phyloP scores from a whole-genome alignment of 2,797 vertebrate species.

The Notoglanidium macrostoma region DNA sequence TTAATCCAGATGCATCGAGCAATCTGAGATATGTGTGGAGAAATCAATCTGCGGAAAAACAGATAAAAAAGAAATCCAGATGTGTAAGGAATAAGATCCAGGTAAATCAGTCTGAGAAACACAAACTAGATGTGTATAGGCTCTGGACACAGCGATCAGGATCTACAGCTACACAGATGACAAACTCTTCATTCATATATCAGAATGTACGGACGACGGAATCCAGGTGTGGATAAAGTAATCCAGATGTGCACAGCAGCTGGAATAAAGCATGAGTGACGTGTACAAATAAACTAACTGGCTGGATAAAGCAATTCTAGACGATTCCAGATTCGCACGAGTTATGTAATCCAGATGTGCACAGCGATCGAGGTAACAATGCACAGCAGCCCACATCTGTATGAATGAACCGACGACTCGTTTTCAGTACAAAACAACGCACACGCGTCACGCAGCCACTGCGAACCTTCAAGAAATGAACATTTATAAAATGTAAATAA shows the following conservation, averaged over 20 bases:
- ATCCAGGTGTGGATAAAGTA: slow-evolving; percentile 4
- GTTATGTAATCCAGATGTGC: slow-evolving; percentile 16
- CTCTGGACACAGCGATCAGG: not conserved
- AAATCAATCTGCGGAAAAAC: not conserved
- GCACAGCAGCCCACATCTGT: not conserved
- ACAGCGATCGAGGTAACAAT: not conserved
- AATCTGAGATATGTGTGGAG: not conserved
- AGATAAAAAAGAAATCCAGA: not conserved
- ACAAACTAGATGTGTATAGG: not conserved
- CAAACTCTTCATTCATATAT: not conserved
- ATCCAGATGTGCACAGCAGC: slow-evolving; percentile 18
- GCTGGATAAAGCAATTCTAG: not conserved
- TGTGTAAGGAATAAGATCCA: not conserved
- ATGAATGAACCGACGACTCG: not conserved
- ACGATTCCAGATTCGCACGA: not conserved
- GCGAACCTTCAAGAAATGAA: not conserved
- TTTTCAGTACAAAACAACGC: not conserved
- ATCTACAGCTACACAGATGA: not conserved
- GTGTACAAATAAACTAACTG: not conserved
- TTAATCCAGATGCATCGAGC: not conserved
- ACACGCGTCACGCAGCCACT: not conserved
- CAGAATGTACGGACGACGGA: not conserved
- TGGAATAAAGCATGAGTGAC: not conserved
- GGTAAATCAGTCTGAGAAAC: not conserved
- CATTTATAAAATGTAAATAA: not conserved